These are phyloP conservation scores for Cerastis rubricosa DNA, from an alignment of 2,888 invertebrate species.

Conservation along the genomic window DNA sequence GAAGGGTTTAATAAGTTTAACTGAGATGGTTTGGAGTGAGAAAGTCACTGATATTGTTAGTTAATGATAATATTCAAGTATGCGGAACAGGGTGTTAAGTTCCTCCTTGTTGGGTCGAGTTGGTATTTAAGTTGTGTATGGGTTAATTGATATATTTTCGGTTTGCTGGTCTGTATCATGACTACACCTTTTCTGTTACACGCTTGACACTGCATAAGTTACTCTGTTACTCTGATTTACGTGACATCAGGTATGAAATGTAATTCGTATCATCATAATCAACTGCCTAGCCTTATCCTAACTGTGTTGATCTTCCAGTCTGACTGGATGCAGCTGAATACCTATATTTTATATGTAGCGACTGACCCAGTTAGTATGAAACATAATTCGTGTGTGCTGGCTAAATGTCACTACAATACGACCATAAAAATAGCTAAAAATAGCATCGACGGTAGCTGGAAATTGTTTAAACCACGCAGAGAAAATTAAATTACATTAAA, in stretches of 20 bases:
- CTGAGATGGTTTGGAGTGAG: not conserved
- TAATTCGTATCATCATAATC: not conserved
- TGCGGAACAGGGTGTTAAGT: not conserved
- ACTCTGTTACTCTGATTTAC: not conserved
- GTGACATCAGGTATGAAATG: not conserved
- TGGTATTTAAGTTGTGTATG: not conserved
- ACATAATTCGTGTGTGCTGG: not conserved
- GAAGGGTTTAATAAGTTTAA: not conserved
- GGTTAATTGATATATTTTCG: not conserved
- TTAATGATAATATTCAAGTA: not conserved
- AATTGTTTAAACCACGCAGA: not conserved
- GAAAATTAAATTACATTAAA: not conserved
- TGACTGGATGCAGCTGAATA: not conserved
- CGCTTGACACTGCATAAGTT: not conserved
- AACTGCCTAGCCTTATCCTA: not conserved
- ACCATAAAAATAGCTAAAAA: not conserved
- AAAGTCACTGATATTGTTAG: constrained; percentile 4
- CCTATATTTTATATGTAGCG: not conserved
- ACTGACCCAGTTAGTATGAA: not conserved
- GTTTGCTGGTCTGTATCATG: not conserved
- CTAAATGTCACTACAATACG: not conserved
- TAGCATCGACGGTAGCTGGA: not conserved
- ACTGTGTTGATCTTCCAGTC: not conserved
- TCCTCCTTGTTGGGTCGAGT: not conserved
- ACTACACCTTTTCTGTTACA: not conserved